phyloP scores from a whole-genome alignment of 2,888 invertebrate genomes.

The Phalera bucephala region DNA sequence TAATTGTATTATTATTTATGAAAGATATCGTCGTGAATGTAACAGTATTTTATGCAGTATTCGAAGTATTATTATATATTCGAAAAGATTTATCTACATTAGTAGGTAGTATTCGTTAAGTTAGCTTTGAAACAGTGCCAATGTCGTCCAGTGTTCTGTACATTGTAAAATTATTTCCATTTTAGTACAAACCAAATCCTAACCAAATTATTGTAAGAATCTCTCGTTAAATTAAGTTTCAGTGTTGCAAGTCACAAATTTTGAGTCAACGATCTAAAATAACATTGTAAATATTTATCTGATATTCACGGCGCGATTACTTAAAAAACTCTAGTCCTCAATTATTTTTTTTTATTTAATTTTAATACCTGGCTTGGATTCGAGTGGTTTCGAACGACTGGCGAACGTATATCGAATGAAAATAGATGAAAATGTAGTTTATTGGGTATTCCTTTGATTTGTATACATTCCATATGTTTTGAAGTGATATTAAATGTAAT shows the following conservation, averaged over 20 bases:
- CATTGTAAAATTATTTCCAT: constrained; percentile 32
- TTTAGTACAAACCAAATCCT: constrained; percentile 61
- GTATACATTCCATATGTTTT: constrained; percentile 71
- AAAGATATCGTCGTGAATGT: constrained; percentile 59
- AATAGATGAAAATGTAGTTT: constrained; percentile 25
- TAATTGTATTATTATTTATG: constrained; percentile 44
- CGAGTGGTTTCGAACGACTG: constrained; percentile 51
- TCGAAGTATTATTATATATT: constrained; percentile 50
- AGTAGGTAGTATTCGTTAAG: constrained; percentile 46
- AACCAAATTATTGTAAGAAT: constrained; percentile 65
- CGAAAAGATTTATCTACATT: constrained; percentile 32
- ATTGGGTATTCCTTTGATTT: constrained; percentile 65
- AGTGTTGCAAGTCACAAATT: constrained; percentile 62
- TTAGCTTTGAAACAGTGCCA: constrained; percentile 57
- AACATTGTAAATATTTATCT: constrained; percentile 48
- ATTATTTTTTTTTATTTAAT: constrained; percentile 59
- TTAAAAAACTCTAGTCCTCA: constrained; percentile 75
- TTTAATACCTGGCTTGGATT: constrained; percentile 56
- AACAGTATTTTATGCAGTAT: constrained; percentile 77
- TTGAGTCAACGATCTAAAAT: constrained; percentile 46
- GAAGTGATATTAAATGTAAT: constrained; percentile 66
- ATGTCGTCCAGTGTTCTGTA: constrained; percentile 46
- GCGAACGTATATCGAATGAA: constrained; percentile 50
- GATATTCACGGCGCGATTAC: constrained; percentile 72
- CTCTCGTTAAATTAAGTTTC: constrained; percentile 41